Conservation (phyloP, 1,140 invertebrate species). For the Papilio polyxenes region DNA sequence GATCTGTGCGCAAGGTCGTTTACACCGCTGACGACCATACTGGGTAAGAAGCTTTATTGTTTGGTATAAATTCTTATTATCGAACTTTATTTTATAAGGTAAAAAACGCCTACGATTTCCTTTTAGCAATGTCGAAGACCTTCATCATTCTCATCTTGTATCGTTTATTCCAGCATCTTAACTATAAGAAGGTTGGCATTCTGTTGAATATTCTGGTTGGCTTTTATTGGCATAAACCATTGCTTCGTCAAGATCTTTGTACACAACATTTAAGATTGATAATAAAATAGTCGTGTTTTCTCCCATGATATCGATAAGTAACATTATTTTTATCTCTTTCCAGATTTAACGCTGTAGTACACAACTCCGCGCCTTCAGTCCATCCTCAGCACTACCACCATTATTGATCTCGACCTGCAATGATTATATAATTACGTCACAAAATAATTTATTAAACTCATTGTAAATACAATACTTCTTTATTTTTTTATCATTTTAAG, state of each 20-base stretch:
- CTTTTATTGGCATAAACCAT: no score
- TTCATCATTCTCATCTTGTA: neutral
- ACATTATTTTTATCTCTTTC: neutral
- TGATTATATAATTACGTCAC: constrained; percentile 20
- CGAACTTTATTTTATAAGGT: neutral
- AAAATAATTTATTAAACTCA: constrained; percentile 30
- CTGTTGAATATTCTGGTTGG: no score
- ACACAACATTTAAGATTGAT: neutral
- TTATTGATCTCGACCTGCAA: constrained; percentile 14
- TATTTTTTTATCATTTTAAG: neutral
- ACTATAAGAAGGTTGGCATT: no score
- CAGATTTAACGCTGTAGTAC: constrained; percentile 35
- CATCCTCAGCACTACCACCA: constrained; percentile 24
- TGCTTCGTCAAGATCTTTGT: neutral
- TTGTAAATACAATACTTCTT: neutral
- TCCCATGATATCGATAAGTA: neutral
- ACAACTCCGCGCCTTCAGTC: constrained; percentile 22
- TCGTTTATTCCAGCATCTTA: neutral
- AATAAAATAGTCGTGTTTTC: neutral
- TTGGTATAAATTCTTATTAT: neutral
- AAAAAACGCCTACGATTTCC: no score
- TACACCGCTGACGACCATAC: constrained; percentile 67
- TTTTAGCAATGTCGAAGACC: neutral
- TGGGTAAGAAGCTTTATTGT: constrained; percentile 45
- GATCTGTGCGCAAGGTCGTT: constrained; percentile 66